phyloP scores from a whole-genome alignment of 2,797 vertebrate genomes.

The Pseudochirops corinnae region DNA sequence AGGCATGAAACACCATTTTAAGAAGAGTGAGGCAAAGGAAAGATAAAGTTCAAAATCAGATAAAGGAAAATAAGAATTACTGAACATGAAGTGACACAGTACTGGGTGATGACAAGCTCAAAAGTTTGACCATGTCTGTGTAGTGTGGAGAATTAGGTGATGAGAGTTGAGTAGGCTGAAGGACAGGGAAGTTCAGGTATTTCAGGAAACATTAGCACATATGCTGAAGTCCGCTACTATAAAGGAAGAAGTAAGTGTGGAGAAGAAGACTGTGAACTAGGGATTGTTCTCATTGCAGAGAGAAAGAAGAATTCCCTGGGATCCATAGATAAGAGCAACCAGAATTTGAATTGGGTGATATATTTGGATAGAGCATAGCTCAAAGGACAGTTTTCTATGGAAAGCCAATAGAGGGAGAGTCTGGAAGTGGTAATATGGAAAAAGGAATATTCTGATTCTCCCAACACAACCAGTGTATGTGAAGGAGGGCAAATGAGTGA shows the following conservation, averaged over 20 bases:
- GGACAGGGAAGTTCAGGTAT: neutral
- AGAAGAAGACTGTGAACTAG: neutral
- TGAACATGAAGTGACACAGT: neutral
- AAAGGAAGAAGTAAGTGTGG: neutral
- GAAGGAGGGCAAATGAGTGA: neutral
- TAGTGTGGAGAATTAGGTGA: neutral
- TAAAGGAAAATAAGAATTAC: neutral
- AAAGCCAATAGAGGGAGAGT: neutral
- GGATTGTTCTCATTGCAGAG: neutral
- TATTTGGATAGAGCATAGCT: neutral
- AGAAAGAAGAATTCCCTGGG: neutral
- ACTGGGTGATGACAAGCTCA: neutral
- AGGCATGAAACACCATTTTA: neutral
- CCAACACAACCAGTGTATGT: neutral
- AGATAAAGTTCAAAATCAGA: neutral
- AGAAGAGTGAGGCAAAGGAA: neutral
- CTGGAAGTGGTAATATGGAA: neutral
- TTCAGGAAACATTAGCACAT: neutral
- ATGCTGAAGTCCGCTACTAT: neutral
- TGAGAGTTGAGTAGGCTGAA: neutral
- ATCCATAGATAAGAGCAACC: neutral
- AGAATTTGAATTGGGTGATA: neutral
- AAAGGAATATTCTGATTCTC: neutral
- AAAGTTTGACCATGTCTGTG: neutral
- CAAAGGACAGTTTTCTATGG: neutral